phyloP scores from a whole-genome alignment of 2,888 invertebrate species.

The Chloroclysta siterata region DNA sequence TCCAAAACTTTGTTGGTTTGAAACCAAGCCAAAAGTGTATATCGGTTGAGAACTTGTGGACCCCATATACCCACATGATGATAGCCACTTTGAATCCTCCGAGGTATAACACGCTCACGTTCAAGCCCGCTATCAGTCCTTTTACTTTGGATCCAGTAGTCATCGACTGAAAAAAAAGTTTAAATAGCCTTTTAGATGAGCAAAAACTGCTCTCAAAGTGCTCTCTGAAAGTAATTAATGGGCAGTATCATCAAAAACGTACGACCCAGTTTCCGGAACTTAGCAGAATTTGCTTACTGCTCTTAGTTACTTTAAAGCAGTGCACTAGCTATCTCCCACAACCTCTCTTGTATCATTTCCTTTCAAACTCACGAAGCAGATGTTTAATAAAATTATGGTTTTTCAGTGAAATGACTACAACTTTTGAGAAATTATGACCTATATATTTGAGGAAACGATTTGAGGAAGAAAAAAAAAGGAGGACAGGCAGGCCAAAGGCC shows the following conservation, averaged over 20 bases:
- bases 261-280: conserved; percentile 24
- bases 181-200: conserved; percentile 11
- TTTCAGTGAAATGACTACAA: too few relatives aligned
- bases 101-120: conserved; percentile 54
- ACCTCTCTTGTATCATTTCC: conserved; percentile 3
- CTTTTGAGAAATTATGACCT: too few relatives aligned
- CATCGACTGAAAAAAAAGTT: conserved; percentile 47
- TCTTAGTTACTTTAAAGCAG: background rate
- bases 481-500: too few relatives aligned
- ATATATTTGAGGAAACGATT: too few relatives aligned
- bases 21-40: conserved; percentile 73
- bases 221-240: conserved; percentile 18
- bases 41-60: conserved; percentile 63
- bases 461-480: too few relatives aligned
- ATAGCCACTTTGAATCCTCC: conserved; percentile 61
- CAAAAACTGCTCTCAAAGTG: conserved; percentile 13
- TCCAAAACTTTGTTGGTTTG: conserved; percentile 70
- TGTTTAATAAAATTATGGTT: too few relatives aligned
- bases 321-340: background rate
- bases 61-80: conserved; percentile 72
- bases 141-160: conserved; percentile 31
- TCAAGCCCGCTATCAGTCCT: conserved; percentile 52
- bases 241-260: conserved; percentile 22
- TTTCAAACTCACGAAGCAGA: background rate
- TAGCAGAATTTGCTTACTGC: conserved; percentile 14